Evolutionary conservation across 2,888 invertebrate genomes (phyloP), one percentile per base, ranked within the genome.

Genomic region (Cheilosia grossa): DNA sequence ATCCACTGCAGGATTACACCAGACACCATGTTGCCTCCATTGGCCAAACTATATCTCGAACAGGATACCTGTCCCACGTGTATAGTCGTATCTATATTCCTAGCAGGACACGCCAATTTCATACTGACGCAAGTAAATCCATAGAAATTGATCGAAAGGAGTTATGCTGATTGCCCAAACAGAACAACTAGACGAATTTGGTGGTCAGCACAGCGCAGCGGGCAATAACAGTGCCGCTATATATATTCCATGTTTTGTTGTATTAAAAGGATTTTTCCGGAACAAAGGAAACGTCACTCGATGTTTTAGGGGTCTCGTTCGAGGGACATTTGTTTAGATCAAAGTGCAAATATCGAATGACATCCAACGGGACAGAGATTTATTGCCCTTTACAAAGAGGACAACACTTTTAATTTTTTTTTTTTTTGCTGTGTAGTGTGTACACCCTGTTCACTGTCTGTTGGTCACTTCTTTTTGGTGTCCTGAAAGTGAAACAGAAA

Each of bases 271-370:
- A 47, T 54, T 75, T 82, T 82, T 40, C 44, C 44, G 3, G 69
- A 75, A 75, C 75, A 70, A 80, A 80, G 58, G 69, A 64, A 83
- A 66, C 72, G 72, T 61, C 69, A 69, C 54, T 58, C 21, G 40
- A 4, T 58, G 51, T 61, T 49, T 37, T 59, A 42, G 56, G 27
- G 51, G 19, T 58, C 69, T 69, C 70, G 47, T 61, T 33, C 53
- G 80, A 74, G 27, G 74, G 79, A 83, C 83, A 85, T 85, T 85
- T 85, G 81, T 85, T 85, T 85, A 85, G 85, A 85, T 85, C 85
- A 85, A 81, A 85, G 85, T 81, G 81, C 85, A 77, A 85, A 80
- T 85, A 85, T 85, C 81, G 77, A 77, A 81, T 85, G 85, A 85
- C 85, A 85, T 67, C 56, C 67, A 70, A 77, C 47, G 61, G 77